Base-by-base conservation (phyloP, 2,888 invertebrate species). In the Mimas tiliae region DNA sequence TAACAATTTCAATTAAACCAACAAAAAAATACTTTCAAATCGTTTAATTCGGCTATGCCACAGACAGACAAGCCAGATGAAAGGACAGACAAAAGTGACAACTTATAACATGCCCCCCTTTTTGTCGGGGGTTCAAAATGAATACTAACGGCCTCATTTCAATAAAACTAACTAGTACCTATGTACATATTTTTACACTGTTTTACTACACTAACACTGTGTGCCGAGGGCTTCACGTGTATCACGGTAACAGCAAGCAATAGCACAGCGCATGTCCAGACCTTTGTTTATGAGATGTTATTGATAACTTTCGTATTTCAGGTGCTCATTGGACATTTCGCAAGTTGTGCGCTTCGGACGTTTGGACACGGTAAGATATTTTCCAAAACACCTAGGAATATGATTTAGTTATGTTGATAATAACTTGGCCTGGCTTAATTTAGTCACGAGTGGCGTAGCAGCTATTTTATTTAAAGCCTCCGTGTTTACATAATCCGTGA, bases 341-440 rank as follows among this genome's bases (percentile, higher is more conserved):
- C 93, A 93, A 88, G 90, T 93, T 1, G 93, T 93, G 27, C 89
- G 89, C 50, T 85, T 85, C 64, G 93, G 93, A 14, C 90, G 92
- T 45, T 73, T 91, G 65, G 93, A 93, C 70, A 92, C 91, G 70
- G 93, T 93, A 81, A 84, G 85, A 73, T 63, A n/a, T 42, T 50
- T n/a, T n/a, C 2, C 16, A 8, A 8, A 1, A 34, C 12, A 27
- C 14, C 0, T 3, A n/a, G n/a, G n/a, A n/a, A 33, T 12, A 53
- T 0, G 1, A 0, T 8, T 34, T 16, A 6, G n/a, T 8, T 8
- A 27, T n/a, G n/a, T n/a, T n/a, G n/a, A n/a, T n/a, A n/a, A n/a
- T n/a, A 27, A 27, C 27, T 27, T 27, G 1, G 4, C 27, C 27
- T 27, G 2, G 27, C 27, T 27, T 1, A 27, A 27, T 27, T 27